phyloP scores from a whole-genome alignment of 1,140 invertebrate species.

The Sycophila sp. region DNA sequence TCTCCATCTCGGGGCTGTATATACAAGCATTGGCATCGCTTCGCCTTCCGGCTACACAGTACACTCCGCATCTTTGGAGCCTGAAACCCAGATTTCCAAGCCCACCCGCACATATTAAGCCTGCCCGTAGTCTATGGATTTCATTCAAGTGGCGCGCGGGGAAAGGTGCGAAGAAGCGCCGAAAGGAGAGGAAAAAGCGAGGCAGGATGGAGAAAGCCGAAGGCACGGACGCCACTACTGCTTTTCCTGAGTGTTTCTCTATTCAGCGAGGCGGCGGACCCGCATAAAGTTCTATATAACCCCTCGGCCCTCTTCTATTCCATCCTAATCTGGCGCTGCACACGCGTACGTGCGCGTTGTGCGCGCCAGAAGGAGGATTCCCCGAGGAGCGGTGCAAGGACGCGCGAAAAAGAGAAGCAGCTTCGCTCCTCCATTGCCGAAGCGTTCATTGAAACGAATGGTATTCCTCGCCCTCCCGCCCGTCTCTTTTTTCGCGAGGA shows the following conservation, averaged over 20 bases:
- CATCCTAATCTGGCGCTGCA: constrained; percentile 40
- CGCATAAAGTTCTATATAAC: constrained; percentile 58
- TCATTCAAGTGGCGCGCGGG: constrained; percentile 53
- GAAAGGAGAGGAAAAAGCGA: constrained; percentile 7
- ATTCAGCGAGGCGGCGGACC: constrained; percentile 54
- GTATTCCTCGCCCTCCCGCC: constrained; percentile 45
- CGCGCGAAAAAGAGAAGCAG: constrained; percentile 21
- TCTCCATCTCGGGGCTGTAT: not conserved
- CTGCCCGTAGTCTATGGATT: constrained; percentile 43
- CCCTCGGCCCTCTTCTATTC: constrained; percentile 34
- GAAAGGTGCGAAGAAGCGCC: not conserved
- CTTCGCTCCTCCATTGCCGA: constrained; percentile 44
- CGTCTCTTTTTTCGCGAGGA: constrained; percentile 29
- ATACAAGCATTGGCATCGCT: not conserved
- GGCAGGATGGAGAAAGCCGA: constrained; percentile 25
- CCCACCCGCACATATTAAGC: constrained; percentile 52
- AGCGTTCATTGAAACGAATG: constrained; percentile 61
- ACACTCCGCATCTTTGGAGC: constrained; percentile 29
- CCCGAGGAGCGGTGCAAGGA: constrained; percentile 30
- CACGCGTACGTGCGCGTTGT: not conserved
- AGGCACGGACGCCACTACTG: constrained; percentile 17
- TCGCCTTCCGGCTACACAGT: not conserved
- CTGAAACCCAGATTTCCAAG: constrained; percentile 45
- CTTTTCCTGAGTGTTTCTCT: constrained; percentile 58
- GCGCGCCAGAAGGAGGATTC: not conserved